Evolutionary conservation across 2,113 vertebrate species (phyloP).

Genomic region (Microtus pennsylvanicus): DNA sequence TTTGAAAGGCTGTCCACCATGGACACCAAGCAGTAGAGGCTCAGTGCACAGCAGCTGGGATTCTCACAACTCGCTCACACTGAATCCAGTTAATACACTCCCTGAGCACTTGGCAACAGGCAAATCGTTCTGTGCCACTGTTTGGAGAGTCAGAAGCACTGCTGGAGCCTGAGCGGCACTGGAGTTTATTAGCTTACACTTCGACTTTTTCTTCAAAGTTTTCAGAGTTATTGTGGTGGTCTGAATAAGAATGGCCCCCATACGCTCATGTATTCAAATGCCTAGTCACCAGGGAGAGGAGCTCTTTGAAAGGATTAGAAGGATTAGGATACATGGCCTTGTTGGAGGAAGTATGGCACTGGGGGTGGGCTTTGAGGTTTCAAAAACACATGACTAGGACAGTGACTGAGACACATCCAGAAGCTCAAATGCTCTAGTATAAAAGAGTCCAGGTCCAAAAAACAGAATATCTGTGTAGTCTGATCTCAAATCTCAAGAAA

Average conservation of each 20-base stretch:
- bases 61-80: not conserved
- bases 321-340: not conserved
- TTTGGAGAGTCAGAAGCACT: not conserved
- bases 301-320: not conserved
- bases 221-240: not conserved
- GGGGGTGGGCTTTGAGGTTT: not conserved
- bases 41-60: conserved; percentile 19
- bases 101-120: not conserved
- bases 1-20: not conserved
- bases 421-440: not conserved
- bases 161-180: not conserved
- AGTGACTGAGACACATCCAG: not conserved
- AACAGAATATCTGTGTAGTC: not conserved
- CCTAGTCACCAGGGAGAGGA: not conserved
- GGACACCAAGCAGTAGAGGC: not conserved
- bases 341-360: not conserved
- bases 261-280: not conserved
- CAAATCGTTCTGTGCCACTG: not conserved
- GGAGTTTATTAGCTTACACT: not conserved
- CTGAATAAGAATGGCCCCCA: not conserved
- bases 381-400: not conserved
- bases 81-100: not conserved
- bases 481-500: not conserved
- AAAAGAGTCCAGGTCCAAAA: not conserved
- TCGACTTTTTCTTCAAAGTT: not conserved